Base-by-base conservation (phyloP, 2,888 invertebrate genomes). In the Orthosia cruda region DNA sequence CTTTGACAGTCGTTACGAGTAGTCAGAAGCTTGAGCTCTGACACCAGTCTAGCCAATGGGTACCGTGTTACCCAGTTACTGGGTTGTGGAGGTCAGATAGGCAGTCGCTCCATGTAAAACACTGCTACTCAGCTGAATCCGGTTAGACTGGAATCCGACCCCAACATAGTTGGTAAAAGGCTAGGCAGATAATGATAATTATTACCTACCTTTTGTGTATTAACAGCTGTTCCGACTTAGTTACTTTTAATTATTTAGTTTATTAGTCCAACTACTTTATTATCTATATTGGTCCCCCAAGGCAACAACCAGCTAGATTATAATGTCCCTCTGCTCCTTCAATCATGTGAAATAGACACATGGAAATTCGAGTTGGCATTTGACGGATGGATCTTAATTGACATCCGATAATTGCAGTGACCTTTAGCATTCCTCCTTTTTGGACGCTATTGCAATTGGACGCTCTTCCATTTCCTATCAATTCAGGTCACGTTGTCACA, bases 401-500 rank as follows among this genome's bases (percentile, higher is more conserved):
- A 64, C 64, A 74, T 71, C 66, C 63, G 59, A 40, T 73, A 72
- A 80, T 86, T 85, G 52, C 57, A 58, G 71, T 72, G 64, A 65
- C 68, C 74, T 81, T 72, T 73, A 75, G 58, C 57, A 74, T 79
- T 76, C 74, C 66, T 66, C 32, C 73, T 76, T 84, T 88, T 89
- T 81, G 74, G 77, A 71, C 62, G 76, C 49, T 71, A 72, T 77
- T 84, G 77, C 85, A 83, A 83, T 88, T 81, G 71, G 75, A 76
- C 71, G 71, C 79, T 87, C 72, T 54, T 84, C 81, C 77, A 90
- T 92, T 91, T 92, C 92, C 92, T 90, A 89, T 93, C 84, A 89
- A 94, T 93, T 92, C 89, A 84, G 89, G 90, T 92, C 94, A 93
- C 91, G 91, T 92, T 90, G 88, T 86, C 86, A 81, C 82, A 77